Evolutionary conservation across 2,113 vertebrate species (phyloP), one percentile per base, ranked within the genome.

Genomic region (Notothenia coriiceps): DNA sequence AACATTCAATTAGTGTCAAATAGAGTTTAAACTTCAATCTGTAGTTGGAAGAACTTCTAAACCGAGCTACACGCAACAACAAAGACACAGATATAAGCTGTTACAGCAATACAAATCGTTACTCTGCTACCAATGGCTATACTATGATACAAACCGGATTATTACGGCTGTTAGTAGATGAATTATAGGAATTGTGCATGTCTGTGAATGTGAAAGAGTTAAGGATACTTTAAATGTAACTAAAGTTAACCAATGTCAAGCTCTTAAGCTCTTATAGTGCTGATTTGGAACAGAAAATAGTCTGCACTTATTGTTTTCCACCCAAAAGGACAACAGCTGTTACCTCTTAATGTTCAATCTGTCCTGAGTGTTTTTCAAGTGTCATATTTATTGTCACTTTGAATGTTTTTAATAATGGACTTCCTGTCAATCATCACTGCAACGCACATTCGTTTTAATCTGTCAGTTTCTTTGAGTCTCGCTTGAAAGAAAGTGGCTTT

Each of bases 401-500:
- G 14, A 75, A 69, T 9, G 2, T 1, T 66, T 75, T 65, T 47
- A 18, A 22, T 33, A 25, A 46, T 33, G 29, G 44, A 29, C 54
- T 55, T 52, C 20, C 7, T 9, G 5, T 87, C 78, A 74, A 47
- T 71, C 69, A 40, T 50, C 18, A 6, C 47, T 10, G 6, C 66
- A 66, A 18, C 52, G 52, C 43, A 43, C 46, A 65, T 67, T 74
- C 49, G 55, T 20, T 68, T 52, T 33, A 51, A 29, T n/a, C 5
- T 51, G 44, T 56, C 63, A 29, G 11, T 46, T 13, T 10, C 63
- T 54, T 66, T 75, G 51, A 55, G 56, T 70, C 46, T 72, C 20
- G 15, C 35, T 77, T 49, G n/a, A n/a, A 47, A 49, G 59, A 61
- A n/a, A 35, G 9, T 17, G 10, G 14, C 50, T 79, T 82, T 70